phyloP scores from a whole-genome alignment of 2,797 vertebrate genomes.

The Anolis apletophallus region DNA sequence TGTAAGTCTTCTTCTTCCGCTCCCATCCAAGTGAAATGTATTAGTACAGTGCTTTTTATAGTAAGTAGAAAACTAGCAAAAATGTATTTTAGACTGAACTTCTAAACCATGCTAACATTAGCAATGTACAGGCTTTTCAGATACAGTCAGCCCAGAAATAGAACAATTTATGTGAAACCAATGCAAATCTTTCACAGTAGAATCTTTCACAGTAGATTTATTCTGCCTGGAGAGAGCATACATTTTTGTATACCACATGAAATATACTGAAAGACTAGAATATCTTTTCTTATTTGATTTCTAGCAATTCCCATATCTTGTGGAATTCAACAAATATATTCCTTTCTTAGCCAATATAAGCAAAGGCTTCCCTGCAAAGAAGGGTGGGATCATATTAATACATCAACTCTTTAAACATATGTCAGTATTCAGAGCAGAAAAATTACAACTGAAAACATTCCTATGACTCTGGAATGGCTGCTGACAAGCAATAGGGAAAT shows the following conservation, averaged over 20 bases:
- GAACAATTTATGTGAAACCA: slow-evolving; percentile 62
- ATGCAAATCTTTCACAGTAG: slow-evolving; percentile 47
- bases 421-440: slow-evolving; percentile 51
- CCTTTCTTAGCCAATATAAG: slow-evolving; percentile 50
- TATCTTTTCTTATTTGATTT: slow-evolving; percentile 65
- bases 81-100: slow-evolving; percentile 62
- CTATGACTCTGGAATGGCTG: neutral
- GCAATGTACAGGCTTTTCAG: slow-evolving; percentile 69
- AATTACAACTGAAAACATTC: neutral
- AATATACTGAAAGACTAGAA: slow-evolving; percentile 56
- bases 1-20: too few species aligned
- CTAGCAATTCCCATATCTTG: slow-evolving; percentile 56
- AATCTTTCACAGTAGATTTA: slow-evolving; percentile 64
- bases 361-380: slow-evolving; percentile 49
- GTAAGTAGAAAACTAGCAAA: slow-evolving; percentile 55
- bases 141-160: slow-evolving; percentile 61
- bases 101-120: slow-evolving; percentile 57
- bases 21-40: slow-evolving; percentile 35
- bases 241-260: slow-evolving; percentile 61
- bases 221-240: slow-evolving; percentile 55
- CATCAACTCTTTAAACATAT: slow-evolving; percentile 45
- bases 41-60: slow-evolving; percentile 61
- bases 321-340: slow-evolving; percentile 66
- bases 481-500: neutral
- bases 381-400: slow-evolving; percentile 47